phyloP scores from a whole-genome alignment of 2,888 invertebrate species.

The Agrotis clavis region DNA sequence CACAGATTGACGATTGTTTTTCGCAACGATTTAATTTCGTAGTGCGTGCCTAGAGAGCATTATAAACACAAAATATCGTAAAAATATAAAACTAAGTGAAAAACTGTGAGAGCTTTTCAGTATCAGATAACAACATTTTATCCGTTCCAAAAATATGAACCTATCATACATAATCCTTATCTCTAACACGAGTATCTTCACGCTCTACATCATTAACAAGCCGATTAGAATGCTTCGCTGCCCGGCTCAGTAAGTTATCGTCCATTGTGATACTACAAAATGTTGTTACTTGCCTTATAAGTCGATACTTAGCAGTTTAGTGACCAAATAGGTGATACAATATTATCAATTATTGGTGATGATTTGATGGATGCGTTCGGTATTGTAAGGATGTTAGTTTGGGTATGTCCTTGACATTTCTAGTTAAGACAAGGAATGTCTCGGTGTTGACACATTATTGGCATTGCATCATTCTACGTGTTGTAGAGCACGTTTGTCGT shows the following conservation, averaged over 20 bases:
- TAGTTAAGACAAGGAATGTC: not conserved
- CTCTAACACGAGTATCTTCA: constrained; percentile 1
- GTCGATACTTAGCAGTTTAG: constrained; percentile 30
- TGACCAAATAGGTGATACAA: constrained; percentile 23
- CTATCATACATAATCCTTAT: constrained; percentile 8
- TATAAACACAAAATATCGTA: too few species aligned
- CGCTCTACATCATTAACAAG: constrained; percentile 38
- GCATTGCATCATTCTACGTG: too few species aligned
- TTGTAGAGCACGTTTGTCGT: not conserved
- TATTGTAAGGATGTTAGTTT: constrained; percentile 14
- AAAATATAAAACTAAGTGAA: too few species aligned
- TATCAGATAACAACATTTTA: not conserved
- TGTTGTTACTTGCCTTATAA: constrained; percentile 24
- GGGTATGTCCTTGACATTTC: constrained; percentile 7
- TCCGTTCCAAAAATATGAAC: not conserved
- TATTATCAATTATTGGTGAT: not conserved
- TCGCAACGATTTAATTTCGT: too few species aligned
- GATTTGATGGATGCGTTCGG: constrained; percentile 21
- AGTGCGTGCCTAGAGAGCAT: too few species aligned
- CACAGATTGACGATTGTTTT: too few species aligned
- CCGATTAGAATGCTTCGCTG: constrained; percentile 42
- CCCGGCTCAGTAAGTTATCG: not conserved
- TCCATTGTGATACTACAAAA: constrained; percentile 25
- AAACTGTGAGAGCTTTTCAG: too few species aligned
- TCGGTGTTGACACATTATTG: not conserved